Percentiles rank a stretch among this genome's conserved stretches.
These are phyloP conservation scores for Chamaedrilus cognettii DNA, from an alignment of 2,888 invertebrate genomes.

Conservation along the genomic window DNA sequence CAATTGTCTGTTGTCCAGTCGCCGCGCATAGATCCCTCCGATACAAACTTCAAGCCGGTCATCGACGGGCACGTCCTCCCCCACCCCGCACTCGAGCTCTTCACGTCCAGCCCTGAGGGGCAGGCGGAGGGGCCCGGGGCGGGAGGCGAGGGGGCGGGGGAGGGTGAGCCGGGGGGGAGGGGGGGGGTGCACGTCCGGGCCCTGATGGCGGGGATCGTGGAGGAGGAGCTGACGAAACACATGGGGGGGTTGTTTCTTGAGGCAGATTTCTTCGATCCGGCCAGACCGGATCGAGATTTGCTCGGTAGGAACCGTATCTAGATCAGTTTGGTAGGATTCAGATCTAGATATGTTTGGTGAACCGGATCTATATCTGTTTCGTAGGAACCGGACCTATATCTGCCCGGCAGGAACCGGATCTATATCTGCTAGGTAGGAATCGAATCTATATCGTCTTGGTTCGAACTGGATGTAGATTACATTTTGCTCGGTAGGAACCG, in stretches of 20 bases:
- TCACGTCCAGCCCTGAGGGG: neutral
- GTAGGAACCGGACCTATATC: too few relatives aligned
- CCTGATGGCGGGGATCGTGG: conserved; percentile 29
- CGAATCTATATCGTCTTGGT: too few relatives aligned
- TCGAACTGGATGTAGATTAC: too few relatives aligned
- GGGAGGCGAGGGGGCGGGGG: neutral
- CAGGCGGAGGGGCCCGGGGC: neutral
- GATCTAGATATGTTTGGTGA: too few relatives aligned
- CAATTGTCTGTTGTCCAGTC: too few relatives aligned
- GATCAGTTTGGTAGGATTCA: too few relatives aligned
- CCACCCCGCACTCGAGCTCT: conserved; percentile 4
- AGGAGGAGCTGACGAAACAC: conserved; percentile 30
- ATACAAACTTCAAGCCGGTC: conserved; percentile 3
- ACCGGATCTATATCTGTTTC: too few relatives aligned
- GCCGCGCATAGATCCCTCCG: neutral
- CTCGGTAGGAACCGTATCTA: too few relatives aligned
- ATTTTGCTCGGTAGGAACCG: too few relatives aligned
- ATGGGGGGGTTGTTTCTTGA: conserved; percentile 21
- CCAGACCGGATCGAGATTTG: too few relatives aligned
- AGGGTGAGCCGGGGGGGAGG: neutral
- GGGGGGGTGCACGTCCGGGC: conserved; percentile 17
- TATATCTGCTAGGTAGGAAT: too few relatives aligned
- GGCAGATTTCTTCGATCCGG: neutral
- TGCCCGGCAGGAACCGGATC: too few relatives aligned
- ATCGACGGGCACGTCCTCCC: neutral